Evolutionary conservation across 2,888 invertebrate species (phyloP), one percentile per base, ranked within the genome.

Genomic region (Cephalotes varians): DNA sequence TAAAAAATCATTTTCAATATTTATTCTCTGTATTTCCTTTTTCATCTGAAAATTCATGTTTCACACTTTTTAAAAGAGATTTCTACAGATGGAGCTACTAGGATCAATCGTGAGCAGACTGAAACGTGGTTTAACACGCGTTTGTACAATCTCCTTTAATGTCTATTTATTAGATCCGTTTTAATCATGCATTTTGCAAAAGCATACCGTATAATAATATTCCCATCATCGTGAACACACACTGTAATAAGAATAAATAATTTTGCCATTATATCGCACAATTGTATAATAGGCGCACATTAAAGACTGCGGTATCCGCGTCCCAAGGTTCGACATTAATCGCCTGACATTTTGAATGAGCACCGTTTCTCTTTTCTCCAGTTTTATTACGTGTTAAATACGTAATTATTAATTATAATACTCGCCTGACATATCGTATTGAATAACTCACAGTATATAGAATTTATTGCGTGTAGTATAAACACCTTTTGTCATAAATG

Each of bases 161-260:
- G 10, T 47, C 21, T 6, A n/a, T 4, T 10, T 12, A 56, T 56
- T 77, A 56, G 1, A 56, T 18, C 15, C 7, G 0, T 49, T 54
- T 28, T 51, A 64, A 18, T 0, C 6, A 31, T n/a, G 18, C 5
- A 69, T 69, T 77, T 44, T 34, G 31, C 44, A 58, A 69, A 44
- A 4, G 10, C 15, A n/a, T 54, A 15, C 7, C 10, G 9, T 1
- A 12, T 67, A n/a, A 54, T 10, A 40, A 76, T 67, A 40, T 54
- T 54, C n/a, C 40, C 21, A 12, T 51, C n/a, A 37, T 51, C 15
- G 15, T 3, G 15, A n/a, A 73, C 37, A 54, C 6, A 73, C 37
- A 54, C 6, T 76, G 25, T 51, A 67, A 54, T n/a, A 54, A 54
- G 40, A 67, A 67, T 65, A 76, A 65, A 65, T 76, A 67, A 67